Base-by-base conservation (phyloP, 2,113 vertebrate genomes). In the Hyperopisus bebe region DNA sequence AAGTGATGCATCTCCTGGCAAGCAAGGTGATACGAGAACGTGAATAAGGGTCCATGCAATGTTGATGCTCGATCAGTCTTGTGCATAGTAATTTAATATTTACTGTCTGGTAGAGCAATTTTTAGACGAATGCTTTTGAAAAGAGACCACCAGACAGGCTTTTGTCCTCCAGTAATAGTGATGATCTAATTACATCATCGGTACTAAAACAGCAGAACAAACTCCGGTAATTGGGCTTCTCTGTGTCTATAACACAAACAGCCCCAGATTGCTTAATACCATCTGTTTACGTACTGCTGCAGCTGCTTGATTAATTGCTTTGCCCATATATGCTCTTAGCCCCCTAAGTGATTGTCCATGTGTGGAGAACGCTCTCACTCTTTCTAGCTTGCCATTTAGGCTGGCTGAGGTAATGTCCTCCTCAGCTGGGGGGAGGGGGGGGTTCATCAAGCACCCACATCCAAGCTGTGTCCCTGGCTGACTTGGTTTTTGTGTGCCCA, bases 131-230 rank as follows among this genome's bases (percentile, higher is more conserved):
- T 51, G 85, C 47, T 50, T 86, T 35, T 51, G 47, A 86, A 44
- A 86, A 86, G 48, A 19, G 47, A 51, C 17, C 35, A n/a, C 9
- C 44, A 46, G 42, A 47, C 24, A 11, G 35, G 17, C 42, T 53
- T 51, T 53, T 51, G 44, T 24, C 48, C 27, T 86, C 48, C n/a
- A 53, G 44, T 51, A 86, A 86, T 51, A 53, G 48, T 86, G 48
- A 86, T 53, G 85, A 31, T 86, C 47, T 86, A 86, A 86, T 86
- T 86, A 35, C 85, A 86, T 86, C 48, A 7, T 86, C 48, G n/a
- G 85, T 50, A 86, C 85, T 51, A 51, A 86, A 86, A 53, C 85
- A 35, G 85, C 48, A 51, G 85, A 86, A 86, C 85, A 86, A 86
- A 53, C 48, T 53, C 24, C 27, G 24, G 47, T 86, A 86, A 53